Base-by-base conservation (phyloP, 2,113 vertebrate species). In the Camelus dromedarius region DNA sequence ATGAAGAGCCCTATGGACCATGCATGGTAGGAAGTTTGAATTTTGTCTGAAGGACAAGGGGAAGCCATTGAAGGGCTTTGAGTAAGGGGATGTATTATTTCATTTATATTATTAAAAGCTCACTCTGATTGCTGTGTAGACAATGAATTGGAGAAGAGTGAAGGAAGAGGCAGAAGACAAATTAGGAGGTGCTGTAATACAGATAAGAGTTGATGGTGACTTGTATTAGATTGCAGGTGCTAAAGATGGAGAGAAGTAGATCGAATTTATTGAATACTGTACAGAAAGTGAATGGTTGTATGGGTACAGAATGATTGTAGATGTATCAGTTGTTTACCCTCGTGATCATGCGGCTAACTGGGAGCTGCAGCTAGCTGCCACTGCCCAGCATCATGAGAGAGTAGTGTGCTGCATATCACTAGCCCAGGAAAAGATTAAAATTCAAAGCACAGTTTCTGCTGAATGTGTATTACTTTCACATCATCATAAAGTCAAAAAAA, bases 151-250 rank as follows among this genome's bases (percentile, higher is more conserved):
- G 54, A 95, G 42, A 87, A 91, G 42, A 24, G 12, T 75, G n/a
- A 96, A 94, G 81, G 50, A 92, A 92, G n/a, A 96, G 32, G 20
- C 50, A 93, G 56, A 90, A 93, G 50, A 62, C 24, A 88, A 75
- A 24, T 60, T n/a, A 72, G 75, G 58, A 82, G 9, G 6, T 20
- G 9, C 60, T 72, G 24, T 14, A 70, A 32, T 64, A 50, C 28
- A 81, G 67, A 48, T 75, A 88, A 93, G 58, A 96, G 87, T 19
- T 79, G 22, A 38, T 73, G 32, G 76, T 69, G 73, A 30, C 35
- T 96, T 82, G 15, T 6, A 35, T 92, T 81, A 72, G 38, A 66
- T 6, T 76, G 30, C 54, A 96, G 54, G 12, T 75, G 38, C 50
- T 92, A n/a, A 56, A 70, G 26, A 76, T 64, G n/a, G 9, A 50